A percentile compares a stretch with the other conserved stretches of the same genome.
These are phyloP conservation scores for Colletes collaris DNA, from an alignment of 2,888 invertebrate species.

Conservation along the genomic window DNA sequence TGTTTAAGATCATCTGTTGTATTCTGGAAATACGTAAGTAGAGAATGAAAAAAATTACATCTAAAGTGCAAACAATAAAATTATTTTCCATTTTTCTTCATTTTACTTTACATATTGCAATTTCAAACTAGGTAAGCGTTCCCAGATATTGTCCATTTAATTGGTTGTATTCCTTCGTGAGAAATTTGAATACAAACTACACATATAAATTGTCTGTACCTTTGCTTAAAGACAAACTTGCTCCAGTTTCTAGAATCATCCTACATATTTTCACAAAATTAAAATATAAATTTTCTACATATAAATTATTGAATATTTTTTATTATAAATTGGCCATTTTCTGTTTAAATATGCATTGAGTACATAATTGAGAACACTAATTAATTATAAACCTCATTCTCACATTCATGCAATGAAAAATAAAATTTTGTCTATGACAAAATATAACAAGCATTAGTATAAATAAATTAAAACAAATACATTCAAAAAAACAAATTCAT, in stretches of 20 bases:
- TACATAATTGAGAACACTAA: background rate
- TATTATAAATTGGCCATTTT: background rate
- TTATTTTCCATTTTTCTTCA: background rate
- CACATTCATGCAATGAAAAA: slow-evolving; percentile 11
- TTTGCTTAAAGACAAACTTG: no score
- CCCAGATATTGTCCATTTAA: background rate
- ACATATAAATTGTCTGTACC: no score
- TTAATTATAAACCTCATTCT: slow-evolving; percentile 8
- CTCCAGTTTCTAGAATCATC: no score
- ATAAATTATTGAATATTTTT: no score
- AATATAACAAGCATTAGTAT: slow-evolving; percentile 28
- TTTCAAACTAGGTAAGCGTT: slow-evolving; percentile 1
- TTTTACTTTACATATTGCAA: slow-evolving; percentile 16
- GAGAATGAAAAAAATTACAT: slow-evolving; percentile 1
- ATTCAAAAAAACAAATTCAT: slow-evolving; percentile 15
- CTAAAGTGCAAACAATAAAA: slow-evolving; percentile 6
- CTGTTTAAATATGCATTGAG: background rate
- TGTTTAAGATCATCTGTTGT: slow-evolving; percentile 17
- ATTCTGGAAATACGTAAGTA: background rate
- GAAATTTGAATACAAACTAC: slow-evolving; percentile 8
- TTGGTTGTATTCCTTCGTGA: no score
- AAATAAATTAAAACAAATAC: slow-evolving; percentile 44
- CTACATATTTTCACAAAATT: no score
- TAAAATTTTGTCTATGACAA: slow-evolving; percentile 19
- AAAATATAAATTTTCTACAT: no score